Conservation (phyloP, 2,888 invertebrate genomes). For the Xiphydria camelus region DNA sequence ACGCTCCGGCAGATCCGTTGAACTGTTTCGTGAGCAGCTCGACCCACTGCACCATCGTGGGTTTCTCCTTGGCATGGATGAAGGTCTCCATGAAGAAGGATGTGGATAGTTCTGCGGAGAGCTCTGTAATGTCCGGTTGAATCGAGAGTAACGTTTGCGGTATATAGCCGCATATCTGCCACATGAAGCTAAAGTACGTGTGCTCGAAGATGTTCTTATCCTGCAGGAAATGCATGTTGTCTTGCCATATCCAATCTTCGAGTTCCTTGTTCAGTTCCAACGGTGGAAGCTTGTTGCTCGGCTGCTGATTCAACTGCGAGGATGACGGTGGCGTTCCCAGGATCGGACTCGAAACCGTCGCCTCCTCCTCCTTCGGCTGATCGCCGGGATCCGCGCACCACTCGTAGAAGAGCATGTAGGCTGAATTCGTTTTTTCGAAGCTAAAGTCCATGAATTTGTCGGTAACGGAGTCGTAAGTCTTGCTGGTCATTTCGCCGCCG, state of each 20-base stretch:
- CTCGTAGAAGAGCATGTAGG: slow-evolving; percentile 97
- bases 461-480: slow-evolving; percentile 94
- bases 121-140: slow-evolving; percentile 78
- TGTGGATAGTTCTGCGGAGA: slow-evolving; percentile 85
- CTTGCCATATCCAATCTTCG: slow-evolving; percentile 96
- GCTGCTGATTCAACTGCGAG: slow-evolving; percentile 8
- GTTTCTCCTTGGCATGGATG: slow-evolving; percentile 97
- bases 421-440: slow-evolving; percentile 96
- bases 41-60: slow-evolving; percentile 97
- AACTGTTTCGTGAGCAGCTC: slow-evolving; percentile 93
- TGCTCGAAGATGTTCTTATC: slow-evolving; percentile 97
- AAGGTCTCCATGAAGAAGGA: slow-evolving; percentile 96
- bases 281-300: slow-evolving; percentile 34
- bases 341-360: slow-evolving; percentile 46
- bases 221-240: slow-evolving; percentile 92
- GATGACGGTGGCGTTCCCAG: slow-evolving; percentile 20
- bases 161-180: slow-evolving; percentile 92
- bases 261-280: slow-evolving; percentile 76
- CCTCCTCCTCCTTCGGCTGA: slow-evolving; percentile 49
- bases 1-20: slow-evolving; percentile 85
- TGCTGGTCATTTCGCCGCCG: slow-evolving; percentile 97
- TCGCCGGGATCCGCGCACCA: slow-evolving; percentile 63
- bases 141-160: slow-evolving; percentile 84
- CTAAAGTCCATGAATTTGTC: slow-evolving; percentile 98
- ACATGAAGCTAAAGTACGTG: slow-evolving; percentile 96